Base-by-base conservation (phyloP, 2,888 invertebrate genomes). In the Pollenia labialis region DNA sequence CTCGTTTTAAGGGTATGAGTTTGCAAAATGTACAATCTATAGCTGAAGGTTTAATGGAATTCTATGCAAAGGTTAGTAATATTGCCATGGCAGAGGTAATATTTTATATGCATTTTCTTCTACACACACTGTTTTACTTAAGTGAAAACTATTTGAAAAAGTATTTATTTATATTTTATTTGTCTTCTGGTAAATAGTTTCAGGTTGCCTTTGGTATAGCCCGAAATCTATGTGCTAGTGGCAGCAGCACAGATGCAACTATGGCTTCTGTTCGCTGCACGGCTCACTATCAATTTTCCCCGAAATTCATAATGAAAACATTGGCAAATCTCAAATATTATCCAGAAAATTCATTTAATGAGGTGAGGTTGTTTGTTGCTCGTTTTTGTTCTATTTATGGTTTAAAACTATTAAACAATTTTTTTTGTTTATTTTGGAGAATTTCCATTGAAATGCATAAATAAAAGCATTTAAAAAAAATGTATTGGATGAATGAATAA, bases 221-320 rank as follows among this genome's bases (percentile, higher is more conserved):
- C 10, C 48, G 88, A 81, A 85, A 85, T 62, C 68, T 85, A 46
- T 68, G 54, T 54, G 69, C 50, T 11, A 58, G 46, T 56, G 68
- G 54, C 44, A 64, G 16, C 54, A 48, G 54, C 54, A 71, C 50
- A 66, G 66, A 56, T 76, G 72, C 66, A 69, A 4, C 84, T 69
- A 11, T 8, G 11, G 16, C 79, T 62, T 48, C 16, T 58, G 42
- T 18, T 74, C 46, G 23, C 58, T 89, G 75, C 88, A 89, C 71
- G 76, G 90, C 89, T 75, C 93, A 94, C 88, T 93, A 93, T 89
- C 92, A 92, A 85, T 93, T 93, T 85, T 93, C 93, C 52, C 93
- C 93, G 32, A 93, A 93, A 87, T 91, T 91, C 88, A 90, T 93
- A 83, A 92, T 93, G 90, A 91, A 92, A 85, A 89, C 93, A 54